Percentiles rank a stretch among this genome's conserved stretches.
phyloP scores from a whole-genome alignment of 2,797 vertebrate species.

The Delichon dasypus region DNA sequence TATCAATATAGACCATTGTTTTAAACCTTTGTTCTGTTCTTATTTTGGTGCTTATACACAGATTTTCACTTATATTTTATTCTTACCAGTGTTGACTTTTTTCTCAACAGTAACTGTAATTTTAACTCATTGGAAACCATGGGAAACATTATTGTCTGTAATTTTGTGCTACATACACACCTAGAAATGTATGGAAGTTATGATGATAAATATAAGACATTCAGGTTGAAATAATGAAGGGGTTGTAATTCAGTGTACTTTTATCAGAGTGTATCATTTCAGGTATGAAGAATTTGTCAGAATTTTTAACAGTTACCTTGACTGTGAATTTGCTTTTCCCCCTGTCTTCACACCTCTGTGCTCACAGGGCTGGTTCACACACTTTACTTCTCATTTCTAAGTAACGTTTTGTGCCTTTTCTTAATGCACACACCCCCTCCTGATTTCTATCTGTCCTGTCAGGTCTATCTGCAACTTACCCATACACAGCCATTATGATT shows the following conservation, averaged over 20 bases:
- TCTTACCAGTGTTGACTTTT: background rate
- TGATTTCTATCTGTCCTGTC: background rate
- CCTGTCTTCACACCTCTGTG: rapidly evolving
- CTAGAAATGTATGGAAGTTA: background rate
- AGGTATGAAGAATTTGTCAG: background rate
- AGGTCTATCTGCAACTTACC: background rate
- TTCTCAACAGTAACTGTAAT: background rate
- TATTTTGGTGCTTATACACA: background rate
- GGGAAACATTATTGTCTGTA: background rate
- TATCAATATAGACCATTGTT: background rate
- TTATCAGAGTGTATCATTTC: background rate
- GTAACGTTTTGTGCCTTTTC: background rate
- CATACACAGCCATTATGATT: background rate
- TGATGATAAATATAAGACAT: background rate
- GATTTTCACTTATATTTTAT: background rate
- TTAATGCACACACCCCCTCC: rapidly evolving
- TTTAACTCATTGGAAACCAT: background rate
- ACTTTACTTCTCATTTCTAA: background rate
- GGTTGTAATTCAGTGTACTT: background rate
- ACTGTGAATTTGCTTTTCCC: background rate
- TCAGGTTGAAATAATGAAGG: background rate
- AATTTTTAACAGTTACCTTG: background rate
- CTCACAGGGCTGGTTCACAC: background rate
- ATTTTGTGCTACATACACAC: background rate
- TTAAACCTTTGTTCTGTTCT: background rate